Conservation (phyloP, 2,797 vertebrate genomes). For the Silurus lanzhouensis region DNA sequence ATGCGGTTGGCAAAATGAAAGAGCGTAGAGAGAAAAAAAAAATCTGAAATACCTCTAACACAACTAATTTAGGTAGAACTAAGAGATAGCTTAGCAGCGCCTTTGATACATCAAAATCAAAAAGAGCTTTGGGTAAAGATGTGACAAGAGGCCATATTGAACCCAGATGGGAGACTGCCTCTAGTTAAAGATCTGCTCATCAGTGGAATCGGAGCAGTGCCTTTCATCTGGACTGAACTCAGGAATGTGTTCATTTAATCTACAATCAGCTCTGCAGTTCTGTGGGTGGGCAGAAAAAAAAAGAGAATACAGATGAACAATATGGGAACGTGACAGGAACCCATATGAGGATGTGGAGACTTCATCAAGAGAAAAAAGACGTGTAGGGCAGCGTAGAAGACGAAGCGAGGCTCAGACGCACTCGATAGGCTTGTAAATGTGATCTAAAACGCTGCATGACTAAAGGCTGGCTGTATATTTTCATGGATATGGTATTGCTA, state of each 20-base stretch:
- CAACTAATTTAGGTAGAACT: constrained; percentile 51
- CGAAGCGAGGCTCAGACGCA: not conserved
- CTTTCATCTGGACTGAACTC: constrained; percentile 55
- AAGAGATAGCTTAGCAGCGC: constrained; percentile 46
- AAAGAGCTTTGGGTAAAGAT: constrained; percentile 51
- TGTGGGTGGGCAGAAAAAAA: constrained; percentile 42
- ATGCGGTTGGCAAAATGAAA: constrained; percentile 18
- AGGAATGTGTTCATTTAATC: constrained; percentile 57
- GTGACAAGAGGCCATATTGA: constrained; percentile 60
- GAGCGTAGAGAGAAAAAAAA: not conserved
- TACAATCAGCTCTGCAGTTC: constrained; percentile 47
- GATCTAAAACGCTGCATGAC: not conserved
- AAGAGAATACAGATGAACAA: constrained; percentile 31
- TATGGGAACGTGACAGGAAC: constrained; percentile 36
- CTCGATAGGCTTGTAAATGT: not conserved
- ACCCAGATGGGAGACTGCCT: constrained; percentile 58
- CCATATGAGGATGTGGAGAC: constrained; percentile 43
- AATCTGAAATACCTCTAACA: constrained; percentile 39
- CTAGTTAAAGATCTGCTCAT: constrained; percentile 58
- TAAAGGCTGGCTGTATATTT: not conserved
- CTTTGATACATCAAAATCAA: constrained; percentile 55
- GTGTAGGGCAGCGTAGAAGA: constrained; percentile 9
- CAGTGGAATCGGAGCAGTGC: constrained; percentile 52
- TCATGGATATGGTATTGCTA: not conserved
- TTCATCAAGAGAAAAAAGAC: constrained; percentile 23